These are phyloP conservation scores for Drosophila ercepeae DNA, from an alignment of 1,140 invertebrate genomes.

Conservation along the genomic window DNA sequence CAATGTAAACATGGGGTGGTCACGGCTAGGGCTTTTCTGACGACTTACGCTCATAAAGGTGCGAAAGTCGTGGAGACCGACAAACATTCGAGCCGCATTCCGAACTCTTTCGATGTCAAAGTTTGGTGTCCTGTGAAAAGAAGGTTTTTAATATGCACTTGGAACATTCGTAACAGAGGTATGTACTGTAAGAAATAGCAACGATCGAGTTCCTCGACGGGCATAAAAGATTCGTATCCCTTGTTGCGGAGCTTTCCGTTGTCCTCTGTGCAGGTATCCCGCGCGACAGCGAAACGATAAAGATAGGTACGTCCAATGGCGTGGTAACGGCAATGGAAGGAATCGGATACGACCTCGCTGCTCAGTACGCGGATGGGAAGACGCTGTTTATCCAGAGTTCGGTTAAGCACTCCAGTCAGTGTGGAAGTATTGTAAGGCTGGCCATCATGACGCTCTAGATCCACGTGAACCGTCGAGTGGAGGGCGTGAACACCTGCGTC, in stretches of 20 bases:
- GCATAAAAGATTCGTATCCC: conserved; percentile 57
- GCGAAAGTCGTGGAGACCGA: conserved; percentile 88
- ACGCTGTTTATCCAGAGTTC: conserved; percentile 85
- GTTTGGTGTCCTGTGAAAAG: conserved; percentile 83
- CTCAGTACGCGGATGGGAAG: conserved; percentile 86
- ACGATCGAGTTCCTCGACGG: conserved; percentile 74
- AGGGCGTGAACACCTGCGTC: conserved; percentile 90
- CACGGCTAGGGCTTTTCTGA: conserved; percentile 76
- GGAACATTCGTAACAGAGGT: too few species aligned
- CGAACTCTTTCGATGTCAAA: conserved; percentile 87
- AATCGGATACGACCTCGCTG: conserved; percentile 85
- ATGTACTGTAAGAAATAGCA: conserved; percentile 77
- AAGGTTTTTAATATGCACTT: neutral
- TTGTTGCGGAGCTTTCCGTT: conserved; percentile 44
- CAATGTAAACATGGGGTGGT: conserved; percentile 84
- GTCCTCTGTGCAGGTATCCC: conserved; percentile 30
- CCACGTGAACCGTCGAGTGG: conserved; percentile 87
- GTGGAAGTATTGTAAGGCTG: conserved; percentile 84
- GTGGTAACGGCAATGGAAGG: conserved; percentile 86
- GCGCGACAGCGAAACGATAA: conserved; percentile 86
- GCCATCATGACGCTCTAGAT: conserved; percentile 84
- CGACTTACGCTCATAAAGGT: conserved; percentile 86
- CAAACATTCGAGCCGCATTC: conserved; percentile 85
- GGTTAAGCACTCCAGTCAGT: conserved; percentile 85
- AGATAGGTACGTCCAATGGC: conserved; percentile 88